phyloP scores from a whole-genome alignment of 2,113 vertebrate species.

The Cyanistes caeruleus region DNA sequence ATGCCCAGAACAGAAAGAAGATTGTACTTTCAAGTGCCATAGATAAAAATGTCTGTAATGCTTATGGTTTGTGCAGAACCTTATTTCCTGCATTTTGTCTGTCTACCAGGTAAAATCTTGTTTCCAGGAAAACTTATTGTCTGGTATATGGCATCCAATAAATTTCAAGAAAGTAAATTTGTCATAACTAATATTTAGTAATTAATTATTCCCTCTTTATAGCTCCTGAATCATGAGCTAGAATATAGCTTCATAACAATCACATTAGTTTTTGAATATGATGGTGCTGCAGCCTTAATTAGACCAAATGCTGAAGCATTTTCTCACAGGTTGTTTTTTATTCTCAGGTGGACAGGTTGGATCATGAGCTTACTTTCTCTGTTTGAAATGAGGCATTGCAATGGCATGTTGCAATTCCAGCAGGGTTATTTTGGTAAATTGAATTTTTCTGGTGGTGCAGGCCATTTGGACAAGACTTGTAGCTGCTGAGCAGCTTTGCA shows the following conservation, averaged over 20 bases:
- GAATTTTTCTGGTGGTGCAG: background rate
- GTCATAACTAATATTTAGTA: background rate
- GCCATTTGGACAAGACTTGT: background rate
- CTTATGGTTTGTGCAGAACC: background rate
- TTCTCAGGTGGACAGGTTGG: background rate
- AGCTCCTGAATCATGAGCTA: background rate
- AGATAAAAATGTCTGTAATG: background rate
- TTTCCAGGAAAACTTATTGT: background rate
- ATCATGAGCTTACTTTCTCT: background rate
- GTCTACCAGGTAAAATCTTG: background rate
- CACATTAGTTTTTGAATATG: background rate
- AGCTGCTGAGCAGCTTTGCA: background rate
- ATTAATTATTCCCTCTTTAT: slow-evolving; percentile 25
- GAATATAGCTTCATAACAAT: background rate
- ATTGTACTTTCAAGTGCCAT: background rate
- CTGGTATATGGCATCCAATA: background rate
- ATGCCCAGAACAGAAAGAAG: background rate
- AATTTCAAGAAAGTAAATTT: slow-evolving; percentile 7
- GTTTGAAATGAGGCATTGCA: background rate
- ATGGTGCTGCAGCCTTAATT: background rate
- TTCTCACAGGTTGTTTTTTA: background rate
- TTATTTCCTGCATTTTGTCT: background rate
- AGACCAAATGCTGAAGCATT: background rate
- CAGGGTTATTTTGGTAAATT: background rate
- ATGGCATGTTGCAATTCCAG: background rate